These are phyloP conservation scores for Montipora capricornis DNA, from an alignment of 64 coral and sea anemone genomes.

Conservation along the genomic window DNA sequence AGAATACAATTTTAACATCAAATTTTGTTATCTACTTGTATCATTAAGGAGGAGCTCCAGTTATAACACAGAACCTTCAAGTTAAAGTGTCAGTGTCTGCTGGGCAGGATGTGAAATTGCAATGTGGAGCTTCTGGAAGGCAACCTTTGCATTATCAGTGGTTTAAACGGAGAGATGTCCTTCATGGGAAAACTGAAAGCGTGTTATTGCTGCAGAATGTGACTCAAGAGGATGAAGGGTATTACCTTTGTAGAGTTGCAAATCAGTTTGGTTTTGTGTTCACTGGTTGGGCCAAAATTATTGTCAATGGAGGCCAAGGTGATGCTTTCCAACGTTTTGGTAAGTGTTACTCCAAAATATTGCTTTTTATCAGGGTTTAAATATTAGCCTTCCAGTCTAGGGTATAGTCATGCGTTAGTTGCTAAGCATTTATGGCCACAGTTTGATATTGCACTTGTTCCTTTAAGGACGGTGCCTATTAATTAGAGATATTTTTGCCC, in stretches of 20 bases:
- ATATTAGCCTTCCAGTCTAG: no score
- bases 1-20: no score
- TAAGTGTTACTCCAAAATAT: background rate
- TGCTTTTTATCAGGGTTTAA: background rate
- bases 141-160: conserved; percentile 88
- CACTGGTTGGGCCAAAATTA: conserved; percentile 72
- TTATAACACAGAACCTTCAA: background rate
- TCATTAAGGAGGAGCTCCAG: conserved; percentile 3
- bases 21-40: background rate
- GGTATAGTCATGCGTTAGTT: no score
- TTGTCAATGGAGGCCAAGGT: background rate
- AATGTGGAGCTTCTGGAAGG: conserved; percentile 63
- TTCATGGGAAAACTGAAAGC: conserved; percentile 45
- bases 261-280: conserved; percentile 74
- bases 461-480: no score
- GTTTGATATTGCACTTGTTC: no score
- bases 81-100: conserved; percentile 1
- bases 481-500: no score
- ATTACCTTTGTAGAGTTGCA: conserved; percentile 89
- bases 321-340: background rate
- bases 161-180: conserved; percentile 80
- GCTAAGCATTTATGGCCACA: no score
- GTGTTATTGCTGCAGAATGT: conserved; percentile 58
- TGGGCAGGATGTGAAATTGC: conserved; percentile 19
- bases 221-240: conserved; percentile 63